Percentiles rank a stretch among this genome's conserved stretches.
Conservation (phyloP, 2,888 invertebrate genomes). For the Steinernema hermaphroditum region DNA sequence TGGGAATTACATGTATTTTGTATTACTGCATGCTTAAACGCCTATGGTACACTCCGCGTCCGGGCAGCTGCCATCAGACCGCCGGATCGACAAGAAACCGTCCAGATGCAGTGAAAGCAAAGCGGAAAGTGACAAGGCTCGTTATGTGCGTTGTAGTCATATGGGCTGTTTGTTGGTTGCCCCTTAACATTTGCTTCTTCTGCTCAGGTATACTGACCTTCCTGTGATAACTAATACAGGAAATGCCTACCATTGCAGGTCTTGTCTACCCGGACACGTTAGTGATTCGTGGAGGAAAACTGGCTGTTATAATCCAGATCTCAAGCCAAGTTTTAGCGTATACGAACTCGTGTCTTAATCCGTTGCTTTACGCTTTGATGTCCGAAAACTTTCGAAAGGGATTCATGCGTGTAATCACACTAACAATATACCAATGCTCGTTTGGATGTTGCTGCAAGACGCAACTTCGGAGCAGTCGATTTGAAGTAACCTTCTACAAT, state of each 20-base stretch:
- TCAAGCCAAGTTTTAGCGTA: constrained; percentile 73
- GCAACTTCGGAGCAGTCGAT: constrained; percentile 38
- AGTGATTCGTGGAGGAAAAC: constrained; percentile 58
- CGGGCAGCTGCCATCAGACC: constrained; percentile 41
- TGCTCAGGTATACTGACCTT: constrained; percentile 55
- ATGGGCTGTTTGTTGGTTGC: constrained; percentile 91
- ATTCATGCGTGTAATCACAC: constrained; percentile 70
- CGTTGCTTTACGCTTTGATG: constrained; percentile 88
- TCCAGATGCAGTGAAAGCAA: constrained; percentile 59
- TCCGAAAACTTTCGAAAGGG: constrained; percentile 91
- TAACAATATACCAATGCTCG: constrained; percentile 38
- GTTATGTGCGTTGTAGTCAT: constrained; percentile 76
- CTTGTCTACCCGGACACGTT: constrained; percentile 61
- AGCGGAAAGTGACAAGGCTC: constrained; percentile 78
- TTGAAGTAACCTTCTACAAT: constrained; percentile 47
- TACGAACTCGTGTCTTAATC: constrained; percentile 91
- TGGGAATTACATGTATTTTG: constrained; percentile 82
- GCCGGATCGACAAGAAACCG: constrained; percentile 36
- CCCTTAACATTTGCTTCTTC: constrained; percentile 78
- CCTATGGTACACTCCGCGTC: constrained; percentile 74
- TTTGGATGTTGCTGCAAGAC: constrained; percentile 41
- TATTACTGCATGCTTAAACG: constrained; percentile 86
- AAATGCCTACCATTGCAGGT: constrained; percentile 39
- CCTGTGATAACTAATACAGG: not conserved
- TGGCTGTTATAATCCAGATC: constrained; percentile 60